Conservation (phyloP, 2,113 vertebrate species). For the Rhinoderma darwinii region DNA sequence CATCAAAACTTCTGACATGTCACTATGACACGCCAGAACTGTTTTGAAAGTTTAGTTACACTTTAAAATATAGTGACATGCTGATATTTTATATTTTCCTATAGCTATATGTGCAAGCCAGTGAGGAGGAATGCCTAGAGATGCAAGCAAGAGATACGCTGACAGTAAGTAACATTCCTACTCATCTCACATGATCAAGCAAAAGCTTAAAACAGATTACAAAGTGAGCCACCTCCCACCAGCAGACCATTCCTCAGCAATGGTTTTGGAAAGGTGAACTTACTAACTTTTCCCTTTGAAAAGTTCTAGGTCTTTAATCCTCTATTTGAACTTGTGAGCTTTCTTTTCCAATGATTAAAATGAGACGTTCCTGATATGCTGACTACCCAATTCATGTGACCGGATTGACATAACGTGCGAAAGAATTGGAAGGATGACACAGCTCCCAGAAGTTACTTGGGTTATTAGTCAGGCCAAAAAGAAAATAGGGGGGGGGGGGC, state of each 20-base stretch:
- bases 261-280: neutral
- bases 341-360: constrained; percentile 45
- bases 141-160: neutral
- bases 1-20: too few relatives aligned
- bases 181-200: constrained; percentile 24
- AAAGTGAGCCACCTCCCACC: neutral
- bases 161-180: constrained; percentile 11
- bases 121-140: neutral
- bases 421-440: constrained; percentile 47
- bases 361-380: constrained; percentile 26
- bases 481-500: neutral
- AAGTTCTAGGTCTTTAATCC: neutral
- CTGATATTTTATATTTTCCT: neutral
- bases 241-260: neutral
- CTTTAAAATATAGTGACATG: neutral
- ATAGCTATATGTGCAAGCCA: neutral
- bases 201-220: neutral
- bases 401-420: constrained; percentile 43
- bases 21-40: too few relatives aligned
- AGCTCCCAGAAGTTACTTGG: constrained; percentile 26
- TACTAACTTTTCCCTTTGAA: neutral
- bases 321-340: neutral
- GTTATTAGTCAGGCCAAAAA: constrained; percentile 35
- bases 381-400: constrained; percentile 47
- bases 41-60: too few relatives aligned